A percentile compares a stretch with the other conserved stretches of the same genome.
Evolutionary conservation across 2,113 vertebrate genomes (phyloP).

Genomic region (Aphyosemion australe): DNA sequence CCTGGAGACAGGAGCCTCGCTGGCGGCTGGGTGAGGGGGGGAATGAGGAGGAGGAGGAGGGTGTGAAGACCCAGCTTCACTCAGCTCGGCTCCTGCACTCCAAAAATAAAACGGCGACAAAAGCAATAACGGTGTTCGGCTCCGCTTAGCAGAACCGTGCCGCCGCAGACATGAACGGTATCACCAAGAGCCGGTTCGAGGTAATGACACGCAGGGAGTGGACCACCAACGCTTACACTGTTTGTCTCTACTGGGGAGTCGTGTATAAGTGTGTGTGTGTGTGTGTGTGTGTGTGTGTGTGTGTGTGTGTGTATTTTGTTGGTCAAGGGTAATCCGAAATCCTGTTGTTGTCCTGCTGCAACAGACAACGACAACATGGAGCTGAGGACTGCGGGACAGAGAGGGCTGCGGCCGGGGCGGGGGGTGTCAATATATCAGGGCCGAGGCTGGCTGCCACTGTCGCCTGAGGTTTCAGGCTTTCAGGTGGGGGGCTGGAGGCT

Average conservation of each 20-base stretch:
- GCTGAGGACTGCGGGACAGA: conserved; percentile 65
- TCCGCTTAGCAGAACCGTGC: conserved; percentile 62
- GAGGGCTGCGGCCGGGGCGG: conserved; percentile 62
- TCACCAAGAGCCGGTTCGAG: conserved; percentile 85
- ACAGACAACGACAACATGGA: conserved; percentile 68
- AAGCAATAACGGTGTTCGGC: conserved; percentile 60
- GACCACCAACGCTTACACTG: conserved; percentile 43
- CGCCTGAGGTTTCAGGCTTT: conserved; percentile 61
- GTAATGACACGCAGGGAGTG: conserved; percentile 67
- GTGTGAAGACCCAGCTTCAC: conserved; percentile 61
- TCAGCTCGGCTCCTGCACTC: conserved; percentile 56
- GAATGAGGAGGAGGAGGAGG: conserved; percentile 29
- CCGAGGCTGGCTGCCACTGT: conserved; percentile 52
- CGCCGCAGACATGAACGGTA: conserved; percentile 84
- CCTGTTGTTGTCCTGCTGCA: conserved; percentile 68
- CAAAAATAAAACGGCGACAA: conserved; percentile 67
- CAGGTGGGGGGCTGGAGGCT: conserved; percentile 26
- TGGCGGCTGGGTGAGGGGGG: conserved; percentile 53
- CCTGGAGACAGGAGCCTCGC: conserved; percentile 67
- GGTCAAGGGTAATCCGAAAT: conserved; percentile 77
- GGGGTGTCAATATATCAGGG: conserved; percentile 52
- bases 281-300: conserved; percentile 17
- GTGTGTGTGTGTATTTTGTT: conserved; percentile 73
- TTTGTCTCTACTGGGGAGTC: conserved; percentile 58
- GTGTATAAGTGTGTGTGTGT: conserved; percentile 47